Evolutionary conservation across 2,797 vertebrate genomes (phyloP).

Genomic region (Hozukius guyotensis): DNA sequence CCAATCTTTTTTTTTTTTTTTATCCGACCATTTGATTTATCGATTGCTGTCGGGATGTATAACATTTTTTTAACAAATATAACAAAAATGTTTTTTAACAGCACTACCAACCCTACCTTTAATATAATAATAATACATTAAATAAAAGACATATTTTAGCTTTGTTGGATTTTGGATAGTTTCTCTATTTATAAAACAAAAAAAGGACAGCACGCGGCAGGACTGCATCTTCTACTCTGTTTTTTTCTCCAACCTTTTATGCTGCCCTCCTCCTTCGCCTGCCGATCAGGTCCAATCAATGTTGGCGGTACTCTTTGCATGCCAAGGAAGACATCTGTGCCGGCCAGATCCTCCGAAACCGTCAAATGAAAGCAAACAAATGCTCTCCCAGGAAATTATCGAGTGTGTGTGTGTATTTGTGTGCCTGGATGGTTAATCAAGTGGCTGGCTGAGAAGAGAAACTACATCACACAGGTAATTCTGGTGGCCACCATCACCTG

Average conservation of each 20-base stretch:
- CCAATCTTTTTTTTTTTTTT: too few species aligned
- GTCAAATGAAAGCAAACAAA: conserved; percentile 66
- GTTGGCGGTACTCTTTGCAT: conserved; percentile 28
- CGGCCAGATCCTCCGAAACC: conserved; percentile 46
- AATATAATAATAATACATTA: neutral
- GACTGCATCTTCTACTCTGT: neutral
- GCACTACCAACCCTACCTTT: too few species aligned
- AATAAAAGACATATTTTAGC: neutral
- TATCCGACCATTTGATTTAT: too few species aligned
- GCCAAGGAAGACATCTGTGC: conserved; percentile 64
- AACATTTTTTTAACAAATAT: too few species aligned
- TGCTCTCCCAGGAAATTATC: conserved; percentile 38
- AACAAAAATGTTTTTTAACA: too few species aligned
- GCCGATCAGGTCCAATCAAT: conserved; percentile 53
- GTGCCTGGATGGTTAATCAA: conserved; percentile 25
- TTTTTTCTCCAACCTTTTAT: conserved; percentile 42
- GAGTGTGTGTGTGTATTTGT: neutral
- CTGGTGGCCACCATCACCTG: conserved; percentile 4
- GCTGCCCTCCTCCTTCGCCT: conserved; percentile 7
- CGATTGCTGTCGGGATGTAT: too few species aligned
- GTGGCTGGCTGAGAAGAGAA: conserved; percentile 20
- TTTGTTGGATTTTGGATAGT: neutral
- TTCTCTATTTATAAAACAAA: conserved; percentile 7
- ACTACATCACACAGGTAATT: conserved; percentile 42
- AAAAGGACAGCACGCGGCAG: neutral